Base-by-base conservation (phyloP, 2,888 invertebrate species). In the Orthonevra nobilis region DNA sequence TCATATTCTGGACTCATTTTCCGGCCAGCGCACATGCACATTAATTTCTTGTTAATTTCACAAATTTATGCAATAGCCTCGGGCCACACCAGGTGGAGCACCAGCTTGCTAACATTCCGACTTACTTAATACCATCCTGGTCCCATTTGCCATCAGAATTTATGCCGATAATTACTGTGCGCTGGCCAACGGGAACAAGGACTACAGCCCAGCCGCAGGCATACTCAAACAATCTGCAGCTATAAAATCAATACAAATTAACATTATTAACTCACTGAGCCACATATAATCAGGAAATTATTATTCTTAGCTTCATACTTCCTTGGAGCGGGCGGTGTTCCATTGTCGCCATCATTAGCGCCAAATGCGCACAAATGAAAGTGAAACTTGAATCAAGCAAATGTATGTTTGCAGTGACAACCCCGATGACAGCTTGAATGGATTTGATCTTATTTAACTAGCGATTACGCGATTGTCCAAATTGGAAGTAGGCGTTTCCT, bases 371-470 rank as follows among this genome's bases (percentile, higher is more conserved):
- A 44, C n/a, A 42, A n/a, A 42, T 23, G 15, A 40, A 58, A 58
- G 48, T 23, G 30, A 40, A 68, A 68, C 40, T 38, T 34, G 50
- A 50, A 42, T n/a, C n/a, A n/a, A n/a, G n/a, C 26, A 26, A 7
- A 12, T 4, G n/a, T 17, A 12, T 28, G 20, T 60, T 69, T 10
- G 10, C 26, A 14, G 32, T 7, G 50, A 52, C 50, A 50, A 42
- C 42, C 10, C 15, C 36, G 68, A 30, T 60, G 69, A 10, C 87
- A 95, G 95, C 84, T 91, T 96, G 86, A 92, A 95, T 83, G 95
- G 95, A 3, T 95, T 95, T 1, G 95, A 94, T 86, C 90, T 96
- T 44, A 96, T 96, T 87, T 95, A 96, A 0, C 86, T 96, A 81
- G 93, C 95, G 0, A 96, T 96, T 0, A 19, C 14, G 50, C 12